Base-by-base conservation (phyloP, 2,797 vertebrate species). In the Sebastes diaconus region DNA sequence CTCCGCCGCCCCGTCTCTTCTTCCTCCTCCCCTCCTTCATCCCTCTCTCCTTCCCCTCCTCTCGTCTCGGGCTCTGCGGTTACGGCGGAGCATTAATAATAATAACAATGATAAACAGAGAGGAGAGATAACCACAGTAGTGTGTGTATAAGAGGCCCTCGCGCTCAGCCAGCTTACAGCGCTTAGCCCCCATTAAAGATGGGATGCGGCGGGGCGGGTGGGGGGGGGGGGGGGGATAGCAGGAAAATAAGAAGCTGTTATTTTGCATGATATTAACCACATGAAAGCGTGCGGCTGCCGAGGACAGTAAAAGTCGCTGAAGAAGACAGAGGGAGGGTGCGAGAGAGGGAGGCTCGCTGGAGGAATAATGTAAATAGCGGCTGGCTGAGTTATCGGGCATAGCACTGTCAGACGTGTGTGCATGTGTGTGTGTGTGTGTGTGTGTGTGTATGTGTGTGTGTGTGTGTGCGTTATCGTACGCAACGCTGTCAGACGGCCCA, bases 231-330 rank as follows among this genome's bases (percentile, higher is more conserved):
- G 68, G 72, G 64, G 54, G 39, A 25, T 14, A 68, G 88, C 86
- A 84, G 91, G 88, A 90, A 92, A 89, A 93, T 92, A 93, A 93
- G 93, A 93, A 92, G 93, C 94, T 91, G 93, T 95, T 96, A 94
- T 95, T 96, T 96, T 95, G 95, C 95, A 95, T 96, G 93, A 94
- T 95, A 95, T 95, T 96, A 96, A 95, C 92, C 95, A 96, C 95
- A 96, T 95, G 95, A 96, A 96, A 96, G 95, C 86, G 58, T 12
- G 83, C 88, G 84, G 92, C 91, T 95, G 92, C 88, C 76, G 85
- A 91, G 94, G 94, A 95, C 90, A 90, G 93, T 90, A 89, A 91
- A 94, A 95, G 91, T 93, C 84, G 75, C 75, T 70, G 91, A 92
- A 88, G 93, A 93, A 95, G 88, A 91, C 88, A 85, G 88, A 85